Conservation (phyloP, 2,888 invertebrate species). For the Andricus quercusramuli region DNA sequence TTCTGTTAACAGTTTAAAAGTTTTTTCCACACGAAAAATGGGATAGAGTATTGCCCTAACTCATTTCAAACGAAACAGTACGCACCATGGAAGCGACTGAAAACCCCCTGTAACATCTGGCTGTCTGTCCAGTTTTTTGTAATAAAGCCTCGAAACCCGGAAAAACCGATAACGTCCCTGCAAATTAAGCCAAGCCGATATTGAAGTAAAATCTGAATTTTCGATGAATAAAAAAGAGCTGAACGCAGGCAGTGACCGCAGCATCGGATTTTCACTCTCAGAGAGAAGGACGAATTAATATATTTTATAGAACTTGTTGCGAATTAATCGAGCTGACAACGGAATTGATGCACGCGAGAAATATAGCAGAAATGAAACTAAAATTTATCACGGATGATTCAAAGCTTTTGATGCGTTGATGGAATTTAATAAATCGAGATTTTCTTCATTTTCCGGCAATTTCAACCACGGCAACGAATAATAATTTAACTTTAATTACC, state of each 20-base stretch:
- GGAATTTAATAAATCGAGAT: slow-evolving; percentile 32
- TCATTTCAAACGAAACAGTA: slow-evolving; percentile 40
- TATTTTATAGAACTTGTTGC: slow-evolving; percentile 31
- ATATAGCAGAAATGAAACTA: slow-evolving; percentile 21
- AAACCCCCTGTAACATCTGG: slow-evolving; percentile 74
- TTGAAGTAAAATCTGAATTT: slow-evolving; percentile 68
- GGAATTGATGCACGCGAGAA: slow-evolving; percentile 15
- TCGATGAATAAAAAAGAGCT: slow-evolving; percentile 50
- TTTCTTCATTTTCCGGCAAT: slow-evolving; percentile 19
- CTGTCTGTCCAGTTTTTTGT: slow-evolving; percentile 74
- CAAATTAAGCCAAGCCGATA: slow-evolving; percentile 69
- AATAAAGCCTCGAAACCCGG: slow-evolving; percentile 71
- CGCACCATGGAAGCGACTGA: slow-evolving; percentile 52
- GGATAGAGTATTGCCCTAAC: slow-evolving; percentile 20
- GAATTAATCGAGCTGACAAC: slow-evolving; percentile 36
- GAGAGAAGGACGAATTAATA: slow-evolving; percentile 33
- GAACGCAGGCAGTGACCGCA: slow-evolving; percentile 24
- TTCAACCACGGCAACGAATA: neutral
- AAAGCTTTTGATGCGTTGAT: slow-evolving; percentile 19
- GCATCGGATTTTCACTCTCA: slow-evolving; percentile 49
- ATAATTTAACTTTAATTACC: slow-evolving; percentile 25
- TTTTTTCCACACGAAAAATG: slow-evolving; percentile 20
- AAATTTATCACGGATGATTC: slow-evolving; percentile 14
- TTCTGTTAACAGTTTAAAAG: neutral
- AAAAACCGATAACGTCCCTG: slow-evolving; percentile 66